Percentiles rank a stretch among this genome's conserved stretches.
phyloP scores from a whole-genome alignment of 2,797 vertebrate genomes.

The Podarcis siculus region DNA sequence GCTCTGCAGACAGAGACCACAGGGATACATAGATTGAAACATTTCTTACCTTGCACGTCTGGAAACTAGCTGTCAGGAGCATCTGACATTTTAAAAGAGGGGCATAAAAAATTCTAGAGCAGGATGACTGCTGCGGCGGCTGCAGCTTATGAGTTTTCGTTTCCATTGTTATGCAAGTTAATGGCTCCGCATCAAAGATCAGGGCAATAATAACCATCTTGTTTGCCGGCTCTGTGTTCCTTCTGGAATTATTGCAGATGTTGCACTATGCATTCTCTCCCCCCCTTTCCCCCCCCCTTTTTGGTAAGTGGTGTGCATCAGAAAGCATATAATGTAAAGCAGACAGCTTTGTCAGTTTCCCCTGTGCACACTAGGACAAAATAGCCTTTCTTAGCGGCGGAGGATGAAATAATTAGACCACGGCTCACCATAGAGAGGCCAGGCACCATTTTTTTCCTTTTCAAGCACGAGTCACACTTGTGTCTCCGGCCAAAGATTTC shows the following conservation, averaged over 20 bases:
- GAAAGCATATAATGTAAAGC: slow-evolving; percentile 42
- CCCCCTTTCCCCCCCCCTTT: neutral
- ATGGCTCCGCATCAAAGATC: slow-evolving; percentile 1
- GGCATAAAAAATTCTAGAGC: slow-evolving; percentile 55
- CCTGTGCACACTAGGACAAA: slow-evolving; percentile 6
- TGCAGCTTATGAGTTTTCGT: slow-evolving; percentile 53
- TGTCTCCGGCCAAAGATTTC: neutral
- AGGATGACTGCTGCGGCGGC: slow-evolving; percentile 40
- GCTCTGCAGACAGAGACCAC: slow-evolving; percentile 58
- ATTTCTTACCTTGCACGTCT: slow-evolving; percentile 67
- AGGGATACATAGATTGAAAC: slow-evolving; percentile 68
- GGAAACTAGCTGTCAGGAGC: slow-evolving; percentile 52
- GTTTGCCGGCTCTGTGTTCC: slow-evolving; percentile 3
- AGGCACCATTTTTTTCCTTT: neutral
- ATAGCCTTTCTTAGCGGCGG: slow-evolving; percentile 27
- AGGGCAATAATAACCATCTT: slow-evolving; percentile 20
- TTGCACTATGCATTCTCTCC: slow-evolving; percentile 23
- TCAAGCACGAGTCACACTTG: too few relatives aligned
- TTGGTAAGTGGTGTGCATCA: neutral
- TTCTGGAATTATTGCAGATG: slow-evolving; percentile 35
- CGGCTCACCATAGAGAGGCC: neutral
- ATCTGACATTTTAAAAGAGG: slow-evolving; percentile 60
- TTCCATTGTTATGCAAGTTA: slow-evolving; percentile 49
- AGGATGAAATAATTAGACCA: slow-evolving; percentile 38
- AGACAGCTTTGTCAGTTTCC: slow-evolving; percentile 47